Base-by-base conservation (phyloP, 2,888 invertebrate species). In the Lypha dubia region DNA sequence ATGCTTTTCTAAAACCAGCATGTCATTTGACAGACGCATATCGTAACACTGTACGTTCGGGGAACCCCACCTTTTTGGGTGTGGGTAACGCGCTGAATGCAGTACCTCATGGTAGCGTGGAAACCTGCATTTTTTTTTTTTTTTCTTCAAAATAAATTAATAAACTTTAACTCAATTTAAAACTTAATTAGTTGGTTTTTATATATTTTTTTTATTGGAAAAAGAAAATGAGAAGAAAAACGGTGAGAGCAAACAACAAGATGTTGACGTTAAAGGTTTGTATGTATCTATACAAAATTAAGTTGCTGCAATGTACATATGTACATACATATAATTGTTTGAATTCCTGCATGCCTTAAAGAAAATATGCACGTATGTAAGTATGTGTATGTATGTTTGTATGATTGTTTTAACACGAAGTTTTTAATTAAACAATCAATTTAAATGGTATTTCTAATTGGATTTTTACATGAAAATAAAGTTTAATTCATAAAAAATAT, bases 21-120 rank as follows among this genome's bases (percentile, higher is more conserved):
- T 44, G 63, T 46, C 32, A 49, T 41, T 56, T 11, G 15, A 56
- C 6, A 11, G 38, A 22, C 46, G 22, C 22, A 35, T 13, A n/a
- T 22, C 35, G 56, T 24, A 22, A 20, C 24, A 76, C 65, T 76
- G 75, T 58, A 28, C 56, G 75, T 77, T 58, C 49, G 71, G 71
- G 71, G 63, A 79, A 58, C 53, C 79, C 79, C 56, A 38, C 63
- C 65, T 44, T 24, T n/a, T n/a, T n/a, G n/a, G n/a, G 71, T 56
- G 46, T 71, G 79, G 63, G 62, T 71, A 79, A 65, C 73, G 58
- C 56, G 79, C 79, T 73, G 65, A 56, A 65, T 73, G 73, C 79
- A 79, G 65, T 79, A 73, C 56, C 65, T 73, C 71, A 51, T 73
- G 79, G 79, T 73, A 38, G 71, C 79, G 79, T 79, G 73, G 79